A percentile compares a stretch with the other conserved stretches of the same genome.
Evolutionary conservation across 2,888 invertebrate genomes (phyloP).

Genomic region (Mimas tiliae): DNA sequence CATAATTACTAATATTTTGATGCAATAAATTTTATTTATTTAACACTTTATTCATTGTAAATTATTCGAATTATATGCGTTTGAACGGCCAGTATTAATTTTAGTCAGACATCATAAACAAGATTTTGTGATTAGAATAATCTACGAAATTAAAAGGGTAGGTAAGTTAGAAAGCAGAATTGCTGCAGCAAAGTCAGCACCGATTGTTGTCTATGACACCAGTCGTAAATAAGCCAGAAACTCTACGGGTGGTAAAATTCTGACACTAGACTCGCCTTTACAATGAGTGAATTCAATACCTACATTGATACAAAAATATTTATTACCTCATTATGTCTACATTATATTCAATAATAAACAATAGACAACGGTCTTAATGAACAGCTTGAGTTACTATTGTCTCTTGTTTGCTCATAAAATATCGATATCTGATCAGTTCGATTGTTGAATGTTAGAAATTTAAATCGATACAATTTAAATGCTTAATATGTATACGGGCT

Average conservation of each 20-base stretch:
- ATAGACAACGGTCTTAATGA: neutral
- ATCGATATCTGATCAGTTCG: neutral
- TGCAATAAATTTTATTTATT: no score
- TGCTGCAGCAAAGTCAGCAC: neutral
- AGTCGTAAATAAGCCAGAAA: neutral
- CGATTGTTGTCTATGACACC: neutral
- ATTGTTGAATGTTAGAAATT: conserved; percentile 8
- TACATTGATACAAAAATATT: neutral
- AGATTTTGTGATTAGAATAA: no score
- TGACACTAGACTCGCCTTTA: neutral
- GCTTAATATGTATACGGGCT: conserved; percentile 38
- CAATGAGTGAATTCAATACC: neutral
- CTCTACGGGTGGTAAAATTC: neutral
- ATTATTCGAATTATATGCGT: neutral
- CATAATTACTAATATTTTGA: neutral
- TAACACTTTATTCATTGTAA: neutral
- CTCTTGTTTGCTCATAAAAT: neutral
- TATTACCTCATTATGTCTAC: neutral
- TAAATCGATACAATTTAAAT: conserved; percentile 30
- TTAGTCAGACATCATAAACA: neutral
- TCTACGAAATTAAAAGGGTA: neutral
- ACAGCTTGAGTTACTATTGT: neutral
- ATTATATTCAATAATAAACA: neutral
- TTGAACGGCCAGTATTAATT: neutral
- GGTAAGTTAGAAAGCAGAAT: neutral